A percentile compares a stretch with the other conserved stretches of the same genome.
Conservation (phyloP, 2,797 vertebrate genomes). For the Muscicapa striata region DNA sequence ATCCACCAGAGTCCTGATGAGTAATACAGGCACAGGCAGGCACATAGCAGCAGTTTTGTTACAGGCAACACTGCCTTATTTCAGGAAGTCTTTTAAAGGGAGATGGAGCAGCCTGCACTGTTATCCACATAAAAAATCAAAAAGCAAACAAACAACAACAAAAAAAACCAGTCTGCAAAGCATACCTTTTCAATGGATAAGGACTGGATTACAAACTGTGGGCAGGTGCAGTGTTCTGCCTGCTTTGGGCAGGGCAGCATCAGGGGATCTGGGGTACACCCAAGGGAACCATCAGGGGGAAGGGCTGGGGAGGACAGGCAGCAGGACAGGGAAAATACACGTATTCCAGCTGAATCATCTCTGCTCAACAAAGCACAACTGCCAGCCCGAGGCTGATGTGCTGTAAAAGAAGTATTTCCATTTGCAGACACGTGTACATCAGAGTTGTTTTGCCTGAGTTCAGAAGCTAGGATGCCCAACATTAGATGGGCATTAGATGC, state of each 20-base stretch:
- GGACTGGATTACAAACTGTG: not conserved
- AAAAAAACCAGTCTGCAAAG: not conserved
- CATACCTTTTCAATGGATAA: not conserved
- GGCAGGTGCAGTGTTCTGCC: not conserved
- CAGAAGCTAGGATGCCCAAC: not conserved
- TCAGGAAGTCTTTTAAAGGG: not conserved
- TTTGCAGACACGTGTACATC: not conserved
- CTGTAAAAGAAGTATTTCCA: not conserved
- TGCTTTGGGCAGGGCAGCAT: not conserved
- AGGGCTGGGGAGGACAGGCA: not conserved
- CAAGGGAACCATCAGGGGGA: accelerated
- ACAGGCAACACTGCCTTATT: not conserved
- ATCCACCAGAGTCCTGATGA: not conserved
- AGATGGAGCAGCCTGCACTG: not conserved
- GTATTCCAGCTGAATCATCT: not conserved
- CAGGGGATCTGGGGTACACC: not conserved
- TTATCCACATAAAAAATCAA: not conserved
- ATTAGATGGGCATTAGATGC: not conserved
- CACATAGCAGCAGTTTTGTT: not conserved
- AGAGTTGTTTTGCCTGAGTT: not conserved
- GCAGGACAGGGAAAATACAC: not conserved
- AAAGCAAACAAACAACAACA: too few species aligned
- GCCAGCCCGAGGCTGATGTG: not conserved
- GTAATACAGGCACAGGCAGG: not conserved
- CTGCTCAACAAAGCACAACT: not conserved